phyloP scores from a whole-genome alignment of 2,888 invertebrate genomes.

The Leucozona laternaria region DNA sequence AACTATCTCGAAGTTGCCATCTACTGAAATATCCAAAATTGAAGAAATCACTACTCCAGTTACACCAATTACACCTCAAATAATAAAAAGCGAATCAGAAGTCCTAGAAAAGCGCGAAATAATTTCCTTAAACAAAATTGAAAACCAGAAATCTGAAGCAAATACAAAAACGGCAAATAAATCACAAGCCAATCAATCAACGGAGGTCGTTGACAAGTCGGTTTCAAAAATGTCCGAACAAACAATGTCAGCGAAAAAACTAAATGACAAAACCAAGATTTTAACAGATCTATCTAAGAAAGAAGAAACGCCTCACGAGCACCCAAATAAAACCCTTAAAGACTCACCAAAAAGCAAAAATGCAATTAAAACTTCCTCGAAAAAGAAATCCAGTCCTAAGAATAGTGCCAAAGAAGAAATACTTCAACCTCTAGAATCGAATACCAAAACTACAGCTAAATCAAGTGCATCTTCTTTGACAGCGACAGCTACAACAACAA shows the following conservation, averaged over 20 bases:
- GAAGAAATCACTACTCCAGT: background rate
- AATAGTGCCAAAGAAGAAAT: conserved; percentile 69
- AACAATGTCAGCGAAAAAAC: conserved; percentile 19
- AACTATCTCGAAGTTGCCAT: background rate
- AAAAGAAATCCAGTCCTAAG: conserved; percentile 70
- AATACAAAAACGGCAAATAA: conserved; percentile 8
- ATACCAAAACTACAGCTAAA: conserved; percentile 76
- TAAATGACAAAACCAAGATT: background rate
- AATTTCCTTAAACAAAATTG: background rate
- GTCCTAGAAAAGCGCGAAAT: background rate
- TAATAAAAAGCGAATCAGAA: background rate
- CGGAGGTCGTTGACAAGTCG: conserved; percentile 9
- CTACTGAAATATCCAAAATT: background rate
- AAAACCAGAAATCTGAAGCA: background rate
- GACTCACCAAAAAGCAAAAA: conserved; percentile 60
- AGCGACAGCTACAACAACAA: conserved; percentile 67
- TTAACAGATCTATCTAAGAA: conserved; percentile 1
- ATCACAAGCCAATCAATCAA: conserved; percentile 12
- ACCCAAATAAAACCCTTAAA: conserved; percentile 52
- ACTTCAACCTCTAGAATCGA: conserved; percentile 77
- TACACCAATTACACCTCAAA: background rate
- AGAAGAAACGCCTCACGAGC: background rate
- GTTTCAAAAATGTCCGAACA: background rate
- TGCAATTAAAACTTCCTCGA: conserved; percentile 44
- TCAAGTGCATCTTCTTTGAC: conserved; percentile 43